Base-by-base conservation (phyloP, 2,113 vertebrate species). In the Sakesphorus luctuosus region DNA sequence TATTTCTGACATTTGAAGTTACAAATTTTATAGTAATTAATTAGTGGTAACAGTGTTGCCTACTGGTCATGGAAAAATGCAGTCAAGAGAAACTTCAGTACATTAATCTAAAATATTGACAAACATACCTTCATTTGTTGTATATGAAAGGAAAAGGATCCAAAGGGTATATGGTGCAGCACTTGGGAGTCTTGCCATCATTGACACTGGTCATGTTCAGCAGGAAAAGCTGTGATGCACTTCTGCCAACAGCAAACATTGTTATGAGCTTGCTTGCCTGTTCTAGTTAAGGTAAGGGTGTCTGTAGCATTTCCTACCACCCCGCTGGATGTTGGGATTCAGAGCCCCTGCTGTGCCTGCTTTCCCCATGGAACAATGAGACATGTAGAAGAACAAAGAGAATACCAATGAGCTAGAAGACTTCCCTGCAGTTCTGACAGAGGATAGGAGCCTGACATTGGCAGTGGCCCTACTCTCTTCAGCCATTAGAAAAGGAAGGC, bases 241-340 rank as follows among this genome's bases (percentile, higher is more conserved):
- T 40, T 55, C 95, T 97, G 96, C 72, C 71, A 90, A 94, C 3
- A 95, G 72, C 86, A 72, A 71, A 95, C 35, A 77, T 29, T 28
- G 29, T 6, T 31, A 11, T 12, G 40, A 81, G 52, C 19, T 80
- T 26, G 76, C 20, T 58, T 52, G 8, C 23, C 26, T 33, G 28
- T 29, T 17, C 26, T 40, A 47, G 14, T 35, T 38, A 47, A 35
- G 43, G 26, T 13, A 58, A 50, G 49, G 5, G 16, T 29, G 9
- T 10, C 43, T 25, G 11, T 7, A 43, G 28, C 7, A 71, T 31
- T 44, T 65, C n/a, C 49, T n/a, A 33, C 17, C 15, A 19, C 24
- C 74, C 59, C 59, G 36, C 33, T 4, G 36, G 11, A 58, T 16
- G 26, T n/a, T 31, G 58, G 73, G 56, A 61, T 59, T 71, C 52